These are phyloP conservation scores for Microtus oregoni DNA, from an alignment of 2,113 vertebrate genomes.

Conservation along the genomic window DNA sequence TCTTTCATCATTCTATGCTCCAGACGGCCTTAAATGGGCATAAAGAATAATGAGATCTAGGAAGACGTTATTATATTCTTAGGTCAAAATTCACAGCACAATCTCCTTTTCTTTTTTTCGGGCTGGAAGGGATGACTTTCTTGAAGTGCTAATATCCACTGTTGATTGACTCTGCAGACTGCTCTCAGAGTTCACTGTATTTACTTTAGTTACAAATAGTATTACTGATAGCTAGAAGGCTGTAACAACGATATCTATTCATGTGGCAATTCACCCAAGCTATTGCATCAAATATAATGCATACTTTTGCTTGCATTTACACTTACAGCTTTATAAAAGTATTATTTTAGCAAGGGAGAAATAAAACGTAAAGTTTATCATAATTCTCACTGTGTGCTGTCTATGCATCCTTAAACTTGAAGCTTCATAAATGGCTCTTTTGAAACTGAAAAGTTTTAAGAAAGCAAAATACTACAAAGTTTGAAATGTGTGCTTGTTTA, in stretches of 20 bases:
- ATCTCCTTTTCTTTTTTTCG: slow-evolving; percentile 71
- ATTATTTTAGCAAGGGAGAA: slow-evolving; percentile 84
- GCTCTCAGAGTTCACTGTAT: slow-evolving; percentile 76
- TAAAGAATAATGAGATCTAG: slow-evolving; percentile 83
- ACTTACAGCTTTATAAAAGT: slow-evolving; percentile 77
- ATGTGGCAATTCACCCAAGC: slow-evolving; percentile 53
- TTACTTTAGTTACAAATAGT: slow-evolving; percentile 80
- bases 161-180: slow-evolving; percentile 81
- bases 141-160: slow-evolving; percentile 84
- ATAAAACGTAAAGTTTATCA: slow-evolving; percentile 82
- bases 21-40: slow-evolving; percentile 82
- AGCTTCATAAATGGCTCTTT: slow-evolving; percentile 64
- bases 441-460: slow-evolving; percentile 76
- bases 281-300: slow-evolving; percentile 66
- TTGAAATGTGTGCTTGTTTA: slow-evolving; percentile 86
- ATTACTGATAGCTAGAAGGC: slow-evolving; percentile 77
- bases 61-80: slow-evolving; percentile 86
- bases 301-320: slow-evolving; percentile 62
- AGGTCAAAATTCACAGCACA: slow-evolving; percentile 83
- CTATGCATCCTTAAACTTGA: slow-evolving; percentile 83
- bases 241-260: slow-evolving; percentile 68
- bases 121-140: slow-evolving; percentile 76
- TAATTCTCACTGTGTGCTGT: slow-evolving; percentile 72
- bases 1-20: slow-evolving; percentile 83
- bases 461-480: slow-evolving; percentile 86